Evolutionary conservation across 2,113 vertebrate genomes (phyloP).

Genomic region (Sinosuthora webbiana): DNA sequence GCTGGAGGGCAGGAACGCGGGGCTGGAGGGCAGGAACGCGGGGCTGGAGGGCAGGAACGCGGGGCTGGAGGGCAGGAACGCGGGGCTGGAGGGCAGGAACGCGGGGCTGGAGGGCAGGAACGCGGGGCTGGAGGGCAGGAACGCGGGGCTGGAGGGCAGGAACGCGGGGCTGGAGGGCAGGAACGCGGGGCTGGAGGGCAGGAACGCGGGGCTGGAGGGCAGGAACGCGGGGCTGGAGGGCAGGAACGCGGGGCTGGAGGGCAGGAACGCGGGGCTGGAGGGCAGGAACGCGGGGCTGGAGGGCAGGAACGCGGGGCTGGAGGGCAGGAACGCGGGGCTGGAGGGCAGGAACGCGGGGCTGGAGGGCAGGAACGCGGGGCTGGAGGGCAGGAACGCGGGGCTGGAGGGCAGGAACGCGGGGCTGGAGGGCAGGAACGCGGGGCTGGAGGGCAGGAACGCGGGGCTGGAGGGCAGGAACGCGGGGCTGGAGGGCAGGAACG

Average conservation of each 20-base stretch:
- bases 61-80: background rate
- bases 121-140: background rate
- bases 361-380: background rate
- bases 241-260: background rate
- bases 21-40: background rate
- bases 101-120: background rate
- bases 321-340: background rate
- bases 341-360: background rate
- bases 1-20: background rate
- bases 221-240: background rate
- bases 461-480: background rate
- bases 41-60: background rate
- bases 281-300: background rate
- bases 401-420: background rate
- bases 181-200: background rate
- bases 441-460: background rate
- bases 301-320: background rate
- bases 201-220: background rate
- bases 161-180: background rate
- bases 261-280: background rate
- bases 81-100: background rate
- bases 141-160: background rate
- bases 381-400: background rate
- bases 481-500: background rate
- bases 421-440: background rate